These are phyloP conservation scores for Heliconius congener DNA, from an alignment of 1,140 invertebrate genomes.

Conservation along the genomic window DNA sequence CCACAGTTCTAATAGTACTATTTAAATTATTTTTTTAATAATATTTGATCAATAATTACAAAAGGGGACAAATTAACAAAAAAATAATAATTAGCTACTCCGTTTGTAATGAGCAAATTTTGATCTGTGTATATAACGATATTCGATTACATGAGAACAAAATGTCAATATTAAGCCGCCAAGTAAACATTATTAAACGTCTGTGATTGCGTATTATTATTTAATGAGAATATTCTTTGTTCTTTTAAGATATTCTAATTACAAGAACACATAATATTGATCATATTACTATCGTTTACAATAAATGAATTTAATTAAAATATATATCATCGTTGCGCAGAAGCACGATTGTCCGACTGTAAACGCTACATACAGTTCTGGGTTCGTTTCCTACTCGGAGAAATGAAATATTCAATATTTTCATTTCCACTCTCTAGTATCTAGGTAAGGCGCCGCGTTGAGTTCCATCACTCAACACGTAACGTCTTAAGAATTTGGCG, in stretches of 20 bases:
- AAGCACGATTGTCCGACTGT: too few relatives aligned
- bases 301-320: neutral
- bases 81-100: neutral
- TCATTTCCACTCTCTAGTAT: too few relatives aligned
- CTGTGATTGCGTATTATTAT: conserved; percentile 2
- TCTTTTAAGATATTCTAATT: neutral
- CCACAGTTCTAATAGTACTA: too few relatives aligned
- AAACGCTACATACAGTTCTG: too few relatives aligned
- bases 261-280: neutral
- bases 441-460: too few relatives aligned
- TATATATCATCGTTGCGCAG: too few relatives aligned
- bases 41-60: neutral
- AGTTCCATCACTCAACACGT: too few relatives aligned
- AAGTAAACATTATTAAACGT: neutral
- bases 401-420: too few relatives aligned
- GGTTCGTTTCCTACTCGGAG: too few relatives aligned
- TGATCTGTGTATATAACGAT: neutral
- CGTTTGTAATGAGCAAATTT: neutral
- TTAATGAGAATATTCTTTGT: neutral
- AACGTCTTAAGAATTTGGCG: too few relatives aligned
- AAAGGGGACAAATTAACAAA: neutral
- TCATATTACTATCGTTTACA: neutral
- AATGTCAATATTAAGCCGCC: conserved; percentile 3
- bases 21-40: neutral
- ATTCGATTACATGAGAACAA: neutral